phyloP scores from a whole-genome alignment of 2,888 invertebrate species.

The Melolontha melolontha region DNA sequence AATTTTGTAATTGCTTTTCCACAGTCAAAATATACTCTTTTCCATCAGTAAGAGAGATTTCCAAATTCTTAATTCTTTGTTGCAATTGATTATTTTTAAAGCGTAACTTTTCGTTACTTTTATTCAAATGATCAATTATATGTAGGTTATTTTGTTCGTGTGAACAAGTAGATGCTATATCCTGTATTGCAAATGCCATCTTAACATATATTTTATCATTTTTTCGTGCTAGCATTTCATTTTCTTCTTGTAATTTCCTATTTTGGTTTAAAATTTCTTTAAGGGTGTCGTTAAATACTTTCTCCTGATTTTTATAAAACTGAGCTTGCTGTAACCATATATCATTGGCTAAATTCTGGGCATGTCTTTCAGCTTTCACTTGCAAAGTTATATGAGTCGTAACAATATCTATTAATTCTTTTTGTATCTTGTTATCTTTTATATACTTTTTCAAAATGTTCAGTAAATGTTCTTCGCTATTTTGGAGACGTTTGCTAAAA shows the following conservation, averaged over 20 bases:
- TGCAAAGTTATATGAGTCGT: constrained; percentile 54
- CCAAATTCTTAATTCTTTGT: constrained; percentile 55
- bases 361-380: constrained; percentile 55
- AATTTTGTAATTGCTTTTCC: constrained; percentile 54
- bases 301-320: constrained; percentile 54
- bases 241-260: constrained; percentile 57
- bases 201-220: constrained; percentile 55
- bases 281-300: constrained; percentile 55
- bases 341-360: constrained; percentile 55
- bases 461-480: constrained; percentile 54
- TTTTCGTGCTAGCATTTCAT: constrained; percentile 56
- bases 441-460: constrained; percentile 54
- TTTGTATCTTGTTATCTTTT: constrained; percentile 52
- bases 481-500: constrained; percentile 49
- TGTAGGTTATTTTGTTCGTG: constrained; percentile 10
- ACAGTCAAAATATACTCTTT: constrained; percentile 55
- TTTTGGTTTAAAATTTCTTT: constrained; percentile 57
- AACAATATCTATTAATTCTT: constrained; percentile 54
- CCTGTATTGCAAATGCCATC: constrained; percentile 38
- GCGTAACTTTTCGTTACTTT: constrained; percentile 58
- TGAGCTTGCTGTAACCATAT: constrained; percentile 59
- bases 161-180: not conserved
- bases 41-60: constrained; percentile 54
- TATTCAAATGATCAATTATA: constrained; percentile 51
- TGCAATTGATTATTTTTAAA: constrained; percentile 51